A percentile compares a stretch with the other conserved stretches of the same genome.
phyloP scores from a whole-genome alignment of 1,140 invertebrate genomes.

The Aphelinus certus region DNA sequence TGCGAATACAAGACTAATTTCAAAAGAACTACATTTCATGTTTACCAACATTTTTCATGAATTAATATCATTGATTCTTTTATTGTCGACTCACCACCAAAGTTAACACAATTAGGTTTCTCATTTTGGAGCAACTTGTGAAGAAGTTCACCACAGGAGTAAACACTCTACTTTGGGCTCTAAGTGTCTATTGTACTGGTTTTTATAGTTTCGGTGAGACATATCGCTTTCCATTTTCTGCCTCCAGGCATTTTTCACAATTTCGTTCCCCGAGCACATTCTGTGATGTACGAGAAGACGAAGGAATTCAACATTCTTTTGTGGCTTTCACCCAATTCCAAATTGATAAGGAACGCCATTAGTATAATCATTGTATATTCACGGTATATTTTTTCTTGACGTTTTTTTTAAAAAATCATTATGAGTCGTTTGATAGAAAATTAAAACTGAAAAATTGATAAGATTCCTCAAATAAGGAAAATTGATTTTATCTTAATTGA shows the following conservation, averaged over 20 bases:
- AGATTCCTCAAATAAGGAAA: no score
- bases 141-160: background rate
- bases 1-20: no score
- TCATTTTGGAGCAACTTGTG: slow-evolving; percentile 16
- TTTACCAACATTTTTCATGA: background rate
- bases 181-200: background rate
- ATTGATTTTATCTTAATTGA: no score
- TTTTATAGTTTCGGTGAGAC: slow-evolving; percentile 21
- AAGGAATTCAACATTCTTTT: slow-evolving; percentile 6
- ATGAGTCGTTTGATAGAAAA: no score
- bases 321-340: slow-evolving; percentile 20
- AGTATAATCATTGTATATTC: no score
- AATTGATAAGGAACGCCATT: background rate
- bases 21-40: no score
- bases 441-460: no score
- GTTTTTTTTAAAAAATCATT: no score
- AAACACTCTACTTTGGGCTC: background rate
- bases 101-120: background rate
- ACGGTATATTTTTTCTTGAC: no score
- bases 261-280: slow-evolving; percentile 11
- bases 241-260: slow-evolving; percentile 1
- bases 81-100: slow-evolving; percentile 31
- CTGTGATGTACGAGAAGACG: background rate
- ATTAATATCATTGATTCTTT: background rate
- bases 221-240: slow-evolving; percentile 18